Evolutionary conservation across 64 coral and sea anemone genomes (phyloP).

Genomic region (Platygyra sinensis): DNA sequence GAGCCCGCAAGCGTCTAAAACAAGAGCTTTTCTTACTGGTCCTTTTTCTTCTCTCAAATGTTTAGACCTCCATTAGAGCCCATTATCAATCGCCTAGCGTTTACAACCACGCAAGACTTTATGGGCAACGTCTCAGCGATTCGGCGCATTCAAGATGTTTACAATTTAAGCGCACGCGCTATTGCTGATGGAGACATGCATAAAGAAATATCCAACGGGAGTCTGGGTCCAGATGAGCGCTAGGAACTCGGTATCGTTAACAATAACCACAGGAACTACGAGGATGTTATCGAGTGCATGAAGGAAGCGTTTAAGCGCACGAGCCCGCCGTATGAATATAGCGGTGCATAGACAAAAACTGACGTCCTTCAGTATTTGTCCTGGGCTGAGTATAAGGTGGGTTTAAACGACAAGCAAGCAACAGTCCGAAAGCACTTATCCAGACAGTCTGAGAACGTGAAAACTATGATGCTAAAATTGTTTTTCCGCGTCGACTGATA

Average conservation of each 20-base stretch:
- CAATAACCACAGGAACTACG: conserved; percentile 52
- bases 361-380: conserved; percentile 84
- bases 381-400: conserved; percentile 95
- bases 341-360: conserved; percentile 50
- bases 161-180: conserved; percentile 61
- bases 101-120: conserved; percentile 71
- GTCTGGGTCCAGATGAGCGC: conserved; percentile 67
- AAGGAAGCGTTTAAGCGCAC: conserved; percentile 68
- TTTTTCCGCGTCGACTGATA: no score
- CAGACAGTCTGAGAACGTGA: no score
- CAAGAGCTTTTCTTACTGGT: no score
- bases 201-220: conserved; percentile 38
- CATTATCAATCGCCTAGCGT: conserved; percentile 12
- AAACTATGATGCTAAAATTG: no score
- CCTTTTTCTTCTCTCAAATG: background rate
- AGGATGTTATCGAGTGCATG: conserved; percentile 66
- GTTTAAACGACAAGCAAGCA: background rate
- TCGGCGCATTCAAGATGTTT: conserved; percentile 88
- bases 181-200: conserved; percentile 77
- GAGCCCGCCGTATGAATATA: conserved; percentile 70
- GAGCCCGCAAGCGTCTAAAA: no score
- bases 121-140: conserved; percentile 73
- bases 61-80: conserved; percentile 21
- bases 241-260: conserved; percentile 81
- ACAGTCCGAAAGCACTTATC: no score